Evolutionary conservation across 2,113 vertebrate species (phyloP).

Genomic region (Mobula birostris): DNA sequence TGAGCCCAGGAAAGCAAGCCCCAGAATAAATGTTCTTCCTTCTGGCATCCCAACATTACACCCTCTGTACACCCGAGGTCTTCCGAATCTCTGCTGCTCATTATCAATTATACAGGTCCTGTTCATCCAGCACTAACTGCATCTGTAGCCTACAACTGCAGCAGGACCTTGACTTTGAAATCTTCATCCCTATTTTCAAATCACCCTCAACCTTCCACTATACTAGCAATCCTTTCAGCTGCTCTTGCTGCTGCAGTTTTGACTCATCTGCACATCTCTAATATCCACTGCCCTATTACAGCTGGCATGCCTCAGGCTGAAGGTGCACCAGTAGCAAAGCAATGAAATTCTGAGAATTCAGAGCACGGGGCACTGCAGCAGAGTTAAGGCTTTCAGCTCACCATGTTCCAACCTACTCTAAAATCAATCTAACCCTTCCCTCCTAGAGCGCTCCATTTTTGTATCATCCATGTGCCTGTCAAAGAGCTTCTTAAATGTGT

Average conservation of each 20-base stretch:
- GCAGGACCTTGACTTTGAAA: background rate
- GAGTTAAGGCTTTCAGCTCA: too few species aligned
- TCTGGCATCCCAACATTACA: background rate
- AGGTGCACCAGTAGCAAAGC: too few species aligned
- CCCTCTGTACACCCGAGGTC: too few species aligned
- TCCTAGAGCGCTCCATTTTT: too few species aligned
- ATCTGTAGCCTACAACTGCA: background rate
- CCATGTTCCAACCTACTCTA: too few species aligned
- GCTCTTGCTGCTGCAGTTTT: background rate
- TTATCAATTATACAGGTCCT: too few species aligned
- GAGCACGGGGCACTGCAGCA: too few species aligned
- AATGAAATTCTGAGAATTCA: background rate
- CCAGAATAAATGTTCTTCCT: background rate
- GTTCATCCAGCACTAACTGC: too few species aligned
- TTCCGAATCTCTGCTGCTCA: too few species aligned
- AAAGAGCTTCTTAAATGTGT: too few species aligned
- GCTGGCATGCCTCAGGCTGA: background rate
- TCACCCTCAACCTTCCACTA: background rate
- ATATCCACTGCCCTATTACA: background rate
- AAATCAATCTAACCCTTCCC: too few species aligned
- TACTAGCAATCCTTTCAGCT: background rate
- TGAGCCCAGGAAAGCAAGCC: background rate
- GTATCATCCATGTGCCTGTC: too few species aligned
- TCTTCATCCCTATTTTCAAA: background rate
- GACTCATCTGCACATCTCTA: background rate